phyloP scores from a whole-genome alignment of 1,140 invertebrate species.

The Diabrotica undecimpunctata region DNA sequence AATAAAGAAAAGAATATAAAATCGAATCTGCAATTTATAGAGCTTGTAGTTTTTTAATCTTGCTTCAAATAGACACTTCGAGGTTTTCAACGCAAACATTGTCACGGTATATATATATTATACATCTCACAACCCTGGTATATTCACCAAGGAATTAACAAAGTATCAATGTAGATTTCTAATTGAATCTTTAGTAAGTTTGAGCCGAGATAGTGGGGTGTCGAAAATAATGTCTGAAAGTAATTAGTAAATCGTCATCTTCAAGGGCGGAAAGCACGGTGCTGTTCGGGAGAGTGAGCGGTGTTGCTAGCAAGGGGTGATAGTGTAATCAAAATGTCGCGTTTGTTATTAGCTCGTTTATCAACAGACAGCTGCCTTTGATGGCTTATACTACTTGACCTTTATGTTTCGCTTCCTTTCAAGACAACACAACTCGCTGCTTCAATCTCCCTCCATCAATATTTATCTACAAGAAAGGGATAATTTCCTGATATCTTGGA shows the following conservation, averaged over 20 bases:
- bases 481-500: too few relatives aligned
- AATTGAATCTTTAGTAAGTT: neutral
- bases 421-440: neutral
- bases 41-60: too few relatives aligned
- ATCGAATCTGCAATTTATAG: too few relatives aligned
- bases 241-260: conserved; percentile 1
- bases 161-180: neutral
- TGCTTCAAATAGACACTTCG: too few relatives aligned
- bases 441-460: neutral
- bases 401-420: conserved; percentile 13
- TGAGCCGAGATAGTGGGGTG: neutral
- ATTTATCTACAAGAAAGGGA: too few relatives aligned
- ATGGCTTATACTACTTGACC: conserved; percentile 30
- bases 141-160: too few relatives aligned
- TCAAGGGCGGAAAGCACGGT: neutral
- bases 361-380: conserved; percentile 38
- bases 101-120: too few relatives aligned
- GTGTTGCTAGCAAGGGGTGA: conserved; percentile 1
- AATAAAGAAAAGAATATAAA: too few relatives aligned
- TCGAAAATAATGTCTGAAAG: neutral
- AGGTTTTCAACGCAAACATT: too few relatives aligned
- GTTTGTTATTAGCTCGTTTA: conserved; percentile 34
- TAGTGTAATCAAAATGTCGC: conserved; percentile 30
- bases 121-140: too few relatives aligned
- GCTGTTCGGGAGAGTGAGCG: neutral